phyloP scores from a whole-genome alignment of 2,888 invertebrate species.

The Thecophora atra region DNA sequence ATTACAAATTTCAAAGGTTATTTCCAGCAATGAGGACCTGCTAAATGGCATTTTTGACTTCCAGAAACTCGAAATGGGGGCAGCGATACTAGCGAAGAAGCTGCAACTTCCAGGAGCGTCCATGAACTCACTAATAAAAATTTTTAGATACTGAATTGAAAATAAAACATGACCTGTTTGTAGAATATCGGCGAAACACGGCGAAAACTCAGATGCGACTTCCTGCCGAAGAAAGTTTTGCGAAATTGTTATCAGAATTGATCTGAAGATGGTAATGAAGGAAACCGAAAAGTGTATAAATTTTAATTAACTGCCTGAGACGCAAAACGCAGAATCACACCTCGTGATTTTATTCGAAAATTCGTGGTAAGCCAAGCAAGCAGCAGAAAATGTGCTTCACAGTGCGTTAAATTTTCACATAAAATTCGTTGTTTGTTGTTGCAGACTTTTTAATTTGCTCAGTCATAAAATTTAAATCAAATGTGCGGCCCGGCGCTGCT shows the following conservation, averaged over 20 bases:
- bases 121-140: too few relatives aligned
- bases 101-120: too few relatives aligned
- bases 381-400: constrained; percentile 32
- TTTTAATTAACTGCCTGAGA: constrained; percentile 38
- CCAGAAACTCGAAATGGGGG: too few relatives aligned
- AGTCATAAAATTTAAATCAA: constrained; percentile 38
- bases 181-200: too few relatives aligned
- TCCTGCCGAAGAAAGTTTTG: neutral
- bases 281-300: constrained; percentile 22
- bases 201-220: too few relatives aligned
- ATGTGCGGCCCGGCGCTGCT: neutral
- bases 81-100: too few relatives aligned
- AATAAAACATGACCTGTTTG: too few relatives aligned
- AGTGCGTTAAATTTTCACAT: constrained; percentile 39
- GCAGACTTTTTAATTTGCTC: constrained; percentile 13
- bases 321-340: constrained; percentile 41
- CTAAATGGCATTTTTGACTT: too few relatives aligned
- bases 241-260: constrained; percentile 15
- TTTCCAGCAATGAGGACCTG: too few relatives aligned
- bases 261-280: constrained; percentile 22
- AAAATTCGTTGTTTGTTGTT: constrained; percentile 17
- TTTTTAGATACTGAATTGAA: too few relatives aligned
- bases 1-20: too few relatives aligned
- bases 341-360: constrained; percentile 41
- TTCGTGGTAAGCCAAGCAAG: constrained; percentile 17